phyloP scores from a whole-genome alignment of 1,140 invertebrate genomes.

The Neocloeon triangulifer region DNA sequence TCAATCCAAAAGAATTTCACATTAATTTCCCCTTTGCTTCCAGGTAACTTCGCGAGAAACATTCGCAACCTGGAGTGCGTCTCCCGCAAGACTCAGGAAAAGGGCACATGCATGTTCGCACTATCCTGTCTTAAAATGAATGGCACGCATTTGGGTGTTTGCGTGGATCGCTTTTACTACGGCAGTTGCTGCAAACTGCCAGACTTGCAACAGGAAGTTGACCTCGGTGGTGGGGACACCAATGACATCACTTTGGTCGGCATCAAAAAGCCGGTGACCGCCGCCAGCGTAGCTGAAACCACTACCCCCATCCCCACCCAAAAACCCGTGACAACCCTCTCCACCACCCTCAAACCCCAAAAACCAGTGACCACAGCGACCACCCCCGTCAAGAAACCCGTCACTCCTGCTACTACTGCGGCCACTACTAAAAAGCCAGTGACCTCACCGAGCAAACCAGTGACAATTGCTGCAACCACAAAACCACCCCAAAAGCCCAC shows the following conservation, averaged over 20 bases:
- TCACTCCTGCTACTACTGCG: neutral
- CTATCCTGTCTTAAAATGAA: constrained; percentile 79
- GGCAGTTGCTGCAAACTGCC: constrained; percentile 52
- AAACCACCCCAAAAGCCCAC: neutral
- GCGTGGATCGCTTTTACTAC: constrained; percentile 79
- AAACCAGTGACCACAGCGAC: neutral
- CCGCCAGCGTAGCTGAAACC: constrained; percentile 3
- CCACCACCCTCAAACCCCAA: too few relatives aligned
- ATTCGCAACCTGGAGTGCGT: constrained; percentile 70
- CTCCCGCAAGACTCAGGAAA: constrained; percentile 48
- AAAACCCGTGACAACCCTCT: constrained; percentile 6
- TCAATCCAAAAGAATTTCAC: too few relatives aligned
- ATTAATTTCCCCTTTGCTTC: too few relatives aligned
- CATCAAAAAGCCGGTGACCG: constrained; percentile 6
- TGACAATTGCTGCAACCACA: neutral
- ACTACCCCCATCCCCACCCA: constrained; percentile 5
- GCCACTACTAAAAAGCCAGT: constrained; percentile 6
- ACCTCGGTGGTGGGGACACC: too few relatives aligned
- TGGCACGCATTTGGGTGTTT: constrained; percentile 72
- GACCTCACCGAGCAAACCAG: constrained; percentile 4
- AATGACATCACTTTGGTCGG: constrained; percentile 5
- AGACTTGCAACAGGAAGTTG: constrained; percentile 5
- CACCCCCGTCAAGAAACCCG: neutral
- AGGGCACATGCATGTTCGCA: constrained; percentile 82
- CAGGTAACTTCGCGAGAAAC: constrained; percentile 53